These are phyloP conservation scores for Picus viridis DNA, from an alignment of 2,797 vertebrate genomes.

Conservation along the genomic window DNA sequence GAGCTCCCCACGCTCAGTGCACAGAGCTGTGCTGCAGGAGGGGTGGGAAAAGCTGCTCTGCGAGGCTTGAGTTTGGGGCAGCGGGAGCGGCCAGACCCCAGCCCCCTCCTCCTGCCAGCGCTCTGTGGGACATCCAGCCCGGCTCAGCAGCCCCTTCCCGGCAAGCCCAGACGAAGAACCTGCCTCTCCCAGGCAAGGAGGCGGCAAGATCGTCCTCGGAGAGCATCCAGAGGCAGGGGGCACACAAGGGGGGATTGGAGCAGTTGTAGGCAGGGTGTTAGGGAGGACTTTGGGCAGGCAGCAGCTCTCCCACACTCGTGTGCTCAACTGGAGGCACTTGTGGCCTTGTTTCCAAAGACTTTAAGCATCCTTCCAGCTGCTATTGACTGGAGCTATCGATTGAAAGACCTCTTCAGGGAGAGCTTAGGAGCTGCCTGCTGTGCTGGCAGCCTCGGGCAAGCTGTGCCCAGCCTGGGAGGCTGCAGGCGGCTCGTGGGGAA, in stretches of 20 bases:
- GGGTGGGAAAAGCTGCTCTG: background rate
- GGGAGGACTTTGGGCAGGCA: background rate
- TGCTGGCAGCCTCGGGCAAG: fast-evolving
- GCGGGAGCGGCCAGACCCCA: fast-evolving
- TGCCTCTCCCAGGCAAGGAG: background rate
- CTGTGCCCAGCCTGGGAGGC: background rate
- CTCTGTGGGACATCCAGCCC: background rate
- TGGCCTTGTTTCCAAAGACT: background rate
- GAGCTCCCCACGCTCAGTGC: background rate
- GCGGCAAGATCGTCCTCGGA: background rate
- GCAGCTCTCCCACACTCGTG: background rate
- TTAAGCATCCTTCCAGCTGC: background rate
- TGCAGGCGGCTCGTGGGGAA: background rate
- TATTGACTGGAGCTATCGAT: background rate
- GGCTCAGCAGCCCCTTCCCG: background rate
- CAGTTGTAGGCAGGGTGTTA: background rate
- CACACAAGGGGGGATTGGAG: fast-evolving
- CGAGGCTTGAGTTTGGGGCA: background rate
- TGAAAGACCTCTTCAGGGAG: background rate
- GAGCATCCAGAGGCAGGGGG: fast-evolving
- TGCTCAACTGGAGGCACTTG: background rate
- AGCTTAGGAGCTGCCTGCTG: background rate
- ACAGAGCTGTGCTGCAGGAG: fast-evolving
- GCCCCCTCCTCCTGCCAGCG: background rate
- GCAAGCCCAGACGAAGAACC: background rate